Evolutionary conservation across 2,888 invertebrate species (phyloP).

Genomic region (Nomada ferruginata): DNA sequence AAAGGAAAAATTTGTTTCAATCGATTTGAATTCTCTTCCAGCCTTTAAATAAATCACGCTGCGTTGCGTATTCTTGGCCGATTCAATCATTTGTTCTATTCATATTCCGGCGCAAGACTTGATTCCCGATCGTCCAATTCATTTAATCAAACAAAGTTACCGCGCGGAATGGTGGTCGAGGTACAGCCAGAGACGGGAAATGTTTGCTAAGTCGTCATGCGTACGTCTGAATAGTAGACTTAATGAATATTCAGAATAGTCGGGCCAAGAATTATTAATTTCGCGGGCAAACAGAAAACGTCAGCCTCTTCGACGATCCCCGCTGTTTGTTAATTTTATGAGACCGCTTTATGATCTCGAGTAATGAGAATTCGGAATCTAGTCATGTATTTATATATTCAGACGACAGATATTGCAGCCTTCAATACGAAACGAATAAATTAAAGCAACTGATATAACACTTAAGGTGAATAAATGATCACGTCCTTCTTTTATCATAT

Average conservation of each 20-base stretch:
- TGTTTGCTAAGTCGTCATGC: conserved; percentile 39
- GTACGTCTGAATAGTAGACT: conserved; percentile 8
- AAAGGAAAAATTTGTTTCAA: too few species aligned
- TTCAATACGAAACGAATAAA: not conserved
- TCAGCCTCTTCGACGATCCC: not conserved
- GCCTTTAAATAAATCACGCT: not conserved
- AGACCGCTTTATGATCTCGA: not conserved
- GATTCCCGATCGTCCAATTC: conserved; percentile 8
- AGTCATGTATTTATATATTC: too few species aligned
- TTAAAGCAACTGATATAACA: not conserved
- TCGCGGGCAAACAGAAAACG: conserved; percentile 30
- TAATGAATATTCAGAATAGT: conserved; percentile 60
- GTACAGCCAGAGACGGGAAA: conserved; percentile 25
- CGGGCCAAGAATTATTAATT: conserved; percentile 59
- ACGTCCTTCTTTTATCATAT: too few species aligned
- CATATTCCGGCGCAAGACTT: not conserved
- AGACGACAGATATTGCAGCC: too few species aligned
- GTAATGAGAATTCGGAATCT: not conserved
- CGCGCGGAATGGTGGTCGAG: conserved; percentile 14
- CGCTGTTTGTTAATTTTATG: conserved; percentile 33
- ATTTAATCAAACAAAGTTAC: conserved; percentile 41
- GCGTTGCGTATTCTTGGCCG: not conserved
- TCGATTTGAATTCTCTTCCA: too few species aligned
- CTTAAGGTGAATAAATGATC: too few species aligned
- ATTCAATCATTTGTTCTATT: not conserved